Evolutionary conservation across 2,113 vertebrate species (phyloP).

Genomic region (Helogale parvula): DNA sequence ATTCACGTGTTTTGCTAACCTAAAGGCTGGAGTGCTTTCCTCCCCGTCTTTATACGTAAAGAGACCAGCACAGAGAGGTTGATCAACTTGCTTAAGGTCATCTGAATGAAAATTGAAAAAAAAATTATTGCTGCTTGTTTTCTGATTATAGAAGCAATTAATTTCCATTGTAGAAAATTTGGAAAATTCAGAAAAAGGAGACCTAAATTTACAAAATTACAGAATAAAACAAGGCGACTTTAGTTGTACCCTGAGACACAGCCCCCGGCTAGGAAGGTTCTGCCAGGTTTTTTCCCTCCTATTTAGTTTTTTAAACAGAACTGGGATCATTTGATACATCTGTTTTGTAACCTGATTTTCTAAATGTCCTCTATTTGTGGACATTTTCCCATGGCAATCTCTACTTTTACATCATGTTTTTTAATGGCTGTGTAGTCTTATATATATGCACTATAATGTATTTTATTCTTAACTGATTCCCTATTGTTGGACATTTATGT

Average conservation of each 20-base stretch:
- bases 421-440: conserved; percentile 27
- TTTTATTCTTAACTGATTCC: conserved; percentile 62
- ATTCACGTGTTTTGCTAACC: not conserved
- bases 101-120: not conserved
- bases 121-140: not conserved
- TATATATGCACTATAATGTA: conserved; percentile 54
- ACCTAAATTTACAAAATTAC: not conserved
- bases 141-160: not conserved
- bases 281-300: not conserved
- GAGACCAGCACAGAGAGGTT: not conserved
- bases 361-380: conserved; percentile 34
- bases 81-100: not conserved
- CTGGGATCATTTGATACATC: conserved; percentile 6
- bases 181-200: not conserved
- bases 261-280: not conserved
- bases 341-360: conserved; percentile 56
- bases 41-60: not conserved
- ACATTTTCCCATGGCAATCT: not conserved
- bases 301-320: not conserved
- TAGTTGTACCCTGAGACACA: not conserved
- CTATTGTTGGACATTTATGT: conserved; percentile 68
- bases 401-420: conserved; percentile 41
- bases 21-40: not conserved
- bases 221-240: not conserved
- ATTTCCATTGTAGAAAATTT: not conserved